phyloP scores from a whole-genome alignment of 1,140 invertebrate genomes.

The Mactra quadrangularis region DNA sequence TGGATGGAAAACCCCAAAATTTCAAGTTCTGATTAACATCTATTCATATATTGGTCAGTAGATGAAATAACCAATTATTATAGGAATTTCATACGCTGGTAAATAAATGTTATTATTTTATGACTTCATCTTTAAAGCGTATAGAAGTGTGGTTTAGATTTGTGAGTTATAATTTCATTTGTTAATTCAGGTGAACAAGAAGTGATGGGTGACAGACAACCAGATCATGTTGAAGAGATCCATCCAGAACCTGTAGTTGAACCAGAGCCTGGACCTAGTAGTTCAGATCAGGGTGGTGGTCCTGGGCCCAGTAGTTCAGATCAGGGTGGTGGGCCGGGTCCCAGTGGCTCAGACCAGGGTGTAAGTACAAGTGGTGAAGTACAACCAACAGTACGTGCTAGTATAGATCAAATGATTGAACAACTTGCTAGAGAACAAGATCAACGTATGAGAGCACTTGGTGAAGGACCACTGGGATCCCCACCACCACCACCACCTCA shows the following conservation, averaged over 20 bases:
- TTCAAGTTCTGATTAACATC: no score
- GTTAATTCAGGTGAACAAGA: slow-evolving; percentile 79
- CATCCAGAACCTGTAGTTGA: slow-evolving; percentile 7
- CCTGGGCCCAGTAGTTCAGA: neutral
- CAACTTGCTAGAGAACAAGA: slow-evolving; percentile 86
- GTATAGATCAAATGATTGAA: slow-evolving; percentile 90
- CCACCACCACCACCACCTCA: slow-evolving; percentile 67
- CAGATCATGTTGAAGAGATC: slow-evolving; percentile 49
- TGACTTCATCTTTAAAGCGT: no score
- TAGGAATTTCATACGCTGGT: no score
- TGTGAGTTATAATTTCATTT: neutral
- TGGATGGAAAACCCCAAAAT: no score
- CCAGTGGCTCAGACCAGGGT: neutral
- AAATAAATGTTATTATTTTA: no score
- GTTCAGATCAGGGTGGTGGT: neutral
- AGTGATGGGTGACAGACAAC: slow-evolving; percentile 81
- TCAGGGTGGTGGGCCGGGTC: neutral
- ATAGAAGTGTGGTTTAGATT: neutral
- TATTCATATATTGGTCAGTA: no score
- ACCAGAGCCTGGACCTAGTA: neutral
- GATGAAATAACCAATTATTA: no score
- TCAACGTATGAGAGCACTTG: slow-evolving; percentile 69
- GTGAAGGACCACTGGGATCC: slow-evolving; percentile 66
- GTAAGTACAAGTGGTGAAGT: slow-evolving; percentile 17
- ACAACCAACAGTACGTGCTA: slow-evolving; percentile 85